These are phyloP conservation scores for Menidia menidia DNA, from an alignment of 2,797 vertebrate genomes.

Conservation along the genomic window DNA sequence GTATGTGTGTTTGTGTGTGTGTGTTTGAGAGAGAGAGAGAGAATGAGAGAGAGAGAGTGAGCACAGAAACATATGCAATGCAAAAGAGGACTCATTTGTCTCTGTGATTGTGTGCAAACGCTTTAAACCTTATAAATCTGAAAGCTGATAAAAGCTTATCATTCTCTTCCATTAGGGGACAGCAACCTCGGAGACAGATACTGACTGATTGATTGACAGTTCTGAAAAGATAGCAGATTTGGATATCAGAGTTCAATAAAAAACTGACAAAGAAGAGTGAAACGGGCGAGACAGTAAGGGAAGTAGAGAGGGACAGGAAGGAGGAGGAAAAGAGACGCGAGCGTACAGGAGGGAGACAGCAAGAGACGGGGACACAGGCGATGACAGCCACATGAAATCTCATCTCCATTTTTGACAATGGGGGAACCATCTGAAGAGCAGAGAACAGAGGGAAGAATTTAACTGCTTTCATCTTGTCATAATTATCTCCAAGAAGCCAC, in stretches of 20 bases:
- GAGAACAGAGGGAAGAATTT: constrained; percentile 85
- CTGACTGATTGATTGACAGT: constrained; percentile 76
- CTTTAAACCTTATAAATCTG: constrained; percentile 67
- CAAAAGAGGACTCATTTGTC: constrained; percentile 50
- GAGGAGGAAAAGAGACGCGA: constrained; percentile 58
- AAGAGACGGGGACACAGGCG: constrained; percentile 71
- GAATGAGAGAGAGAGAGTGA: constrained; percentile 14
- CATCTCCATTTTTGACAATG: constrained; percentile 88
- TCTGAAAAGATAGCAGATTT: constrained; percentile 71
- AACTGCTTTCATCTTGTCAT: constrained; percentile 86
- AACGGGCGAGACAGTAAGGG: constrained; percentile 54
- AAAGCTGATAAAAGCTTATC: constrained; percentile 72
- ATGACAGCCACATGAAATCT: constrained; percentile 85
- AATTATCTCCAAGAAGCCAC: constrained; percentile 86
- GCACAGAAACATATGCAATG: constrained; percentile 56
- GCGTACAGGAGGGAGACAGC: constrained; percentile 47
- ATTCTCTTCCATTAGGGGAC: constrained; percentile 73
- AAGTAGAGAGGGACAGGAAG: constrained; percentile 54
- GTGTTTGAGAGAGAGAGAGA: constrained; percentile 48
- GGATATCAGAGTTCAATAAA: constrained; percentile 77
- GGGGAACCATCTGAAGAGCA: constrained; percentile 83
- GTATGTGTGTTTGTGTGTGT: too few relatives aligned
- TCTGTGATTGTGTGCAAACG: constrained; percentile 69
- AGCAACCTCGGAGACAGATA: constrained; percentile 70
- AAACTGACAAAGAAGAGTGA: constrained; percentile 77